Evolutionary conservation across 2,113 vertebrate genomes (phyloP).

Genomic region (Pelecanus crispus): DNA sequence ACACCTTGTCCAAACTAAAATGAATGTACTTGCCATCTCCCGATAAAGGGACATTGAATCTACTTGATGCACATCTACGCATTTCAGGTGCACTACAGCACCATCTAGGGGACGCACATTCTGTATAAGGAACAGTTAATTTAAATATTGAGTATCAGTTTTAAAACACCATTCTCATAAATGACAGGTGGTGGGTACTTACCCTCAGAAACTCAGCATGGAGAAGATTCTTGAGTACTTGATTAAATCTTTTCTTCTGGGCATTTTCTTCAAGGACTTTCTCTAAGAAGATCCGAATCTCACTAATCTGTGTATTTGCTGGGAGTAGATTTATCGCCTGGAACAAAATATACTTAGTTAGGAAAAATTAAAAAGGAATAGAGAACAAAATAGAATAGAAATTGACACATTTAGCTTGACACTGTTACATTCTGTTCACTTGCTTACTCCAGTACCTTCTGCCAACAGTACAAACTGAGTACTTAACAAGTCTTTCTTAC

Average conservation of each 20-base stretch:
- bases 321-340: slow-evolving; percentile 96
- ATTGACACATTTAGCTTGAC: background rate
- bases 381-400: background rate
- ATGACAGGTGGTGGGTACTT: background rate
- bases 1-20: background rate
- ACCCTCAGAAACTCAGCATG: slow-evolving; percentile 95
- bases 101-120: background rate
- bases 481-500: slow-evolving; percentile 52
- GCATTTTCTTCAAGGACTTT: slow-evolving; percentile 97
- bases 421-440: background rate
- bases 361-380: background rate
- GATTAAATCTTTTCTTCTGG: slow-evolving; percentile 90
- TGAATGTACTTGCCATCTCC: background rate
- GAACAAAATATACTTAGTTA: background rate
- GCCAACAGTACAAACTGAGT: background rate
- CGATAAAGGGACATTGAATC: background rate
- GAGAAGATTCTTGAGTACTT: slow-evolving; percentile 97
- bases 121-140: background rate
- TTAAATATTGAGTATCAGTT: background rate
- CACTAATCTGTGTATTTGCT: slow-evolving; percentile 93
- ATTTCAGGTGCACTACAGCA: background rate
- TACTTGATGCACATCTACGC: background rate
- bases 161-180: background rate
- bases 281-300: slow-evolving; percentile 94
- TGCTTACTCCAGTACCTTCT: background rate